These are phyloP conservation scores for Chrysopilus asiliformis DNA, from an alignment of 2,888 invertebrate species.

Conservation along the genomic window DNA sequence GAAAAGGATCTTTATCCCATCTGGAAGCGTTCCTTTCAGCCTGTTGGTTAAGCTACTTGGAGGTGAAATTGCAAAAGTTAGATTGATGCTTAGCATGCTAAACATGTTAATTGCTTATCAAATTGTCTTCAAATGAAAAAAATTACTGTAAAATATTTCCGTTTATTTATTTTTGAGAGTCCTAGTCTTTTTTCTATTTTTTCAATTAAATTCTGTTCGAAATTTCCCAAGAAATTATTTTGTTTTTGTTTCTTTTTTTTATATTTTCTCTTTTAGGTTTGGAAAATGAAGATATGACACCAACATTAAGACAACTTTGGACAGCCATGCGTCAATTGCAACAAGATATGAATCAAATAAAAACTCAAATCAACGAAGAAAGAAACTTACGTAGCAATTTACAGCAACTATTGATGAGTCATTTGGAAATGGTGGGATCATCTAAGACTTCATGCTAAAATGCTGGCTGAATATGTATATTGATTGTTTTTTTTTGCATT, in stretches of 20 bases:
- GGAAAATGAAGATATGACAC: conserved; percentile 37
- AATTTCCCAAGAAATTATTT: no score
- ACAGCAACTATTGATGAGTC: conserved; percentile 35
- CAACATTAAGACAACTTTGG: conserved; percentile 35
- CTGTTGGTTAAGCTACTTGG: no score
- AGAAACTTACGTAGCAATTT: conserved; percentile 32
- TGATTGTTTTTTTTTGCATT: background rate
- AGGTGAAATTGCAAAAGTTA: no score
- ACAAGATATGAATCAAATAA: conserved; percentile 35
- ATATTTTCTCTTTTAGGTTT: conserved; percentile 23
- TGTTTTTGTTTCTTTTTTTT: background rate
- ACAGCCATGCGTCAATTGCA: conserved; percentile 35
- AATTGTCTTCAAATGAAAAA: no score
- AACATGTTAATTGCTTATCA: no score
- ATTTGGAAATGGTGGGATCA: conserved; percentile 25
- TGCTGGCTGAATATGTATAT: background rate
- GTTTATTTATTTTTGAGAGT: no score
- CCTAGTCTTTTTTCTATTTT: no score
- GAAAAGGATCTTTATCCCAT: no score
- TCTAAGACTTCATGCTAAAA: conserved; percentile 22
- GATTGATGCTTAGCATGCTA: no score
- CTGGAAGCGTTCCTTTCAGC: no score
- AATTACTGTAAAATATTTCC: no score
- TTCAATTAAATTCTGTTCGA: no score
- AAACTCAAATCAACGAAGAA: conserved; percentile 36